A percentile compares a stretch with the other conserved stretches of the same genome.
Conservation (phyloP, 2,113 vertebrate genomes). For the Ranitomeya variabilis region DNA sequence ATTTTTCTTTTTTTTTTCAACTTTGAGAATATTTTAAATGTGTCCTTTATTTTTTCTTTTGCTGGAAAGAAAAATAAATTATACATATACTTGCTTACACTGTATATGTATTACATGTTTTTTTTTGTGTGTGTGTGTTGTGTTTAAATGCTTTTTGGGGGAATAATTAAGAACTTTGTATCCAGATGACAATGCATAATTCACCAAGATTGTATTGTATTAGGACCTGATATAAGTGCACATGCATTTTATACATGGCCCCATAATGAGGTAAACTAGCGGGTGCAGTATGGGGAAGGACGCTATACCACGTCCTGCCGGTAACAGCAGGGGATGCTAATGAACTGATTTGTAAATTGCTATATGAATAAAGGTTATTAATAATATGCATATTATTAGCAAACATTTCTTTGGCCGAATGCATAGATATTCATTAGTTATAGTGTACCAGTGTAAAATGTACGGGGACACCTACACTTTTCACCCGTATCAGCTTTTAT, state of each 20-base stretch:
- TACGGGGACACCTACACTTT: too few species aligned
- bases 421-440: not conserved
- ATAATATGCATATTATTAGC: not conserved
- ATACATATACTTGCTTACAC: constrained; percentile 53
- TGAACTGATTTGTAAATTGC: not conserved
- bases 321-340: not conserved
- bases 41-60: constrained; percentile 55
- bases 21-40: constrained; percentile 56
- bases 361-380: not conserved
- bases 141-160: constrained; percentile 12
- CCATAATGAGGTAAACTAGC: not conserved
- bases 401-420: not conserved
- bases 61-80: constrained; percentile 59
- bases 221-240: not conserved
- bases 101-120: constrained; percentile 44
- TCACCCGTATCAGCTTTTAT: too few species aligned
- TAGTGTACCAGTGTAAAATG: too few species aligned
- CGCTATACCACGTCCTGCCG: not conserved
- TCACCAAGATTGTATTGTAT: not conserved
- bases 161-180: not conserved
- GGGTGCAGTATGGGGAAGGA: not conserved
- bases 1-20: constrained; percentile 57
- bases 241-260: not conserved
- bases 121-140: not conserved
- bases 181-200: not conserved